A percentile compares a stretch with the other conserved stretches of the same genome.
These are phyloP conservation scores for Holacanthus passer DNA, from an alignment of 2,113 vertebrate species.

Conservation along the genomic window DNA sequence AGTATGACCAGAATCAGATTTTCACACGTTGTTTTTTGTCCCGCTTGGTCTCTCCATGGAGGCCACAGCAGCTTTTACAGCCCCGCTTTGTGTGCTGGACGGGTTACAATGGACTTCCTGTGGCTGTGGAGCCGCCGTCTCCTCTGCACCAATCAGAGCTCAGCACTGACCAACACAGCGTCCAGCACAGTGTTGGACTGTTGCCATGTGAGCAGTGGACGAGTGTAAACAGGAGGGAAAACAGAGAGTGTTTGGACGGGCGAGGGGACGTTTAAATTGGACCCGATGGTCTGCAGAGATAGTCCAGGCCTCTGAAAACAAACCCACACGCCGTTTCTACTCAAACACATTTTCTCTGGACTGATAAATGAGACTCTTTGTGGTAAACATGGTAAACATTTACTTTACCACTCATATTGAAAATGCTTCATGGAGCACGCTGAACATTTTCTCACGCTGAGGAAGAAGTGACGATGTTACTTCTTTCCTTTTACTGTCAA, in stretches of 20 bases:
- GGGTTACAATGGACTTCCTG: constrained; percentile 69
- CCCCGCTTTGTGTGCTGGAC: constrained; percentile 24
- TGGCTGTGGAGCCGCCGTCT: constrained; percentile 26
- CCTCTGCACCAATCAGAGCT: constrained; percentile 53
- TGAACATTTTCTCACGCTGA: not conserved
- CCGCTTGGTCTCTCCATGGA: constrained; percentile 7
- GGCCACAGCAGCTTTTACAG: constrained; percentile 25
- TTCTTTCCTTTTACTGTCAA: not conserved
- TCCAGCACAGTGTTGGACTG: constrained; percentile 43
- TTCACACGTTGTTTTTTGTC: not conserved
- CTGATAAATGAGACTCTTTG: constrained; percentile 16
- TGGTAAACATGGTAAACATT: not conserved
- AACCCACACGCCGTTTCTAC: not conserved
- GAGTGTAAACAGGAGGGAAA: constrained; percentile 56
- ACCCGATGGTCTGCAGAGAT: constrained; percentile 46
- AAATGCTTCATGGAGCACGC: not conserved
- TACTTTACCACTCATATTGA: not conserved
- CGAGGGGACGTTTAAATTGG: constrained; percentile 27
- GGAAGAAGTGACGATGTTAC: not conserved
- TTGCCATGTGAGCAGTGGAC: constrained; percentile 44
- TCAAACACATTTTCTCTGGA: not conserved
- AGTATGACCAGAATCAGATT: not conserved
- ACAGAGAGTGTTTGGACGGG: constrained; percentile 46
- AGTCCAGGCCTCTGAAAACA: not conserved
- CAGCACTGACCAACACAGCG: constrained; percentile 25